These are phyloP conservation scores for Urocynchramus pylzowi DNA, from an alignment of 2,113 vertebrate genomes.

Conservation along the genomic window DNA sequence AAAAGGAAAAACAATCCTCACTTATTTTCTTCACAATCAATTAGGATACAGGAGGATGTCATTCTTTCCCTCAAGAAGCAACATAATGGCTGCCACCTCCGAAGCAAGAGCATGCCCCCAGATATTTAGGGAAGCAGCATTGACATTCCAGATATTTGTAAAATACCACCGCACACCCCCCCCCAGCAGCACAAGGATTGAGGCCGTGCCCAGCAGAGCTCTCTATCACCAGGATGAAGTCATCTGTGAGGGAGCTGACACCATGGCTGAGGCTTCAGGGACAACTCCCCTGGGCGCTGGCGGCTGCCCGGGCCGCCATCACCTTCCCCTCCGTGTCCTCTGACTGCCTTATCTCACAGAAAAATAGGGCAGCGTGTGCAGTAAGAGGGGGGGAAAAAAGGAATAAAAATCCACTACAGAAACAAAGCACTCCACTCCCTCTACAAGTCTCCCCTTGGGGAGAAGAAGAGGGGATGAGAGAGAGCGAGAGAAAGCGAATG, in stretches of 20 bases:
- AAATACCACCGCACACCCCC: background rate
- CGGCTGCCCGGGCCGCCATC: background rate
- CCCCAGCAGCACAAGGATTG: background rate
- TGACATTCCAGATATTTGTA: conserved; percentile 32
- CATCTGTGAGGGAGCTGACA: conserved; percentile 47
- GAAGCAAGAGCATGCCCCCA: background rate
- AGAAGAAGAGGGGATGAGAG: conserved; percentile 30
- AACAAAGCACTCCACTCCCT: conserved; percentile 18
- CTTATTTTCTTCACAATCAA: background rate
- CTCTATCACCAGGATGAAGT: conserved; percentile 55
- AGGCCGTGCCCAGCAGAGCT: background rate
- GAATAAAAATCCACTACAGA: conserved; percentile 6
- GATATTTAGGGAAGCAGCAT: background rate
- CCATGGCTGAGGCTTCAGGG: background rate
- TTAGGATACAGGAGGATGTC: background rate
- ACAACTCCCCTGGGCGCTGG: conserved; percentile 16
- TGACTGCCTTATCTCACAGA: conserved; percentile 23
- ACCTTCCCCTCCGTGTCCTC: background rate
- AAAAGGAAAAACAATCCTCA: background rate
- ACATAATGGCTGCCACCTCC: background rate
- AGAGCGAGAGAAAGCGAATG: conserved; percentile 15
- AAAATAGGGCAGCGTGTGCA: conserved; percentile 29
- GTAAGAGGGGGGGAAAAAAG: background rate
- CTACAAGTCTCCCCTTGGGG: conserved; percentile 43
- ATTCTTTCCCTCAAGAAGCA: background rate